Conservation (phyloP, 2,888 invertebrate species). For the Patella ulyssiponensis region DNA sequence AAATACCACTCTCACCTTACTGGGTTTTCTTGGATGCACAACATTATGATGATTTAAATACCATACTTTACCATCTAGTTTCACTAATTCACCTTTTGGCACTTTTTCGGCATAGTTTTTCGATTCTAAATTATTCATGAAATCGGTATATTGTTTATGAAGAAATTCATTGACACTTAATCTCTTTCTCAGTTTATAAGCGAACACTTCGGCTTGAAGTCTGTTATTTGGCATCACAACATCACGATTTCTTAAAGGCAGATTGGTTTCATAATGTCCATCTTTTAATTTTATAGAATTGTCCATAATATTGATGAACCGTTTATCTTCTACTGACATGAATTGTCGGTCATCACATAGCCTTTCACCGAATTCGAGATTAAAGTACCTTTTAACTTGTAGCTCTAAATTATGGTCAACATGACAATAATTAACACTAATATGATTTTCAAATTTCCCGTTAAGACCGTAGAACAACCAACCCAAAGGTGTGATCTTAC, state of each 20-base stretch:
- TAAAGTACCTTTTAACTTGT: conserved; percentile 80
- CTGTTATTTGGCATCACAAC: conserved; percentile 16
- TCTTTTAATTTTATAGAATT: neutral
- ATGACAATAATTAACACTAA: conserved; percentile 11
- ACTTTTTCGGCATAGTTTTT: conserved; percentile 25
- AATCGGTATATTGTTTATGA: conserved; percentile 17
- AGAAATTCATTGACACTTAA: conserved; percentile 19
- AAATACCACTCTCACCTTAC: conserved; percentile 35
- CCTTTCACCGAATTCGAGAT: conserved; percentile 20
- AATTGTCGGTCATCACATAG: conserved; percentile 84
- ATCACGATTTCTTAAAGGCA: conserved; percentile 23
- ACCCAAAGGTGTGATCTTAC: conserved; percentile 23
- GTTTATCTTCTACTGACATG: conserved; percentile 80
- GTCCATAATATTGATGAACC: conserved; percentile 16
- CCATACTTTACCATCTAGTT: conserved; percentile 6
- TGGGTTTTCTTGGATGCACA: conserved; percentile 12
- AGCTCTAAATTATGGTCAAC: conserved; percentile 85
- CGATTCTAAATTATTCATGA: conserved; percentile 24
- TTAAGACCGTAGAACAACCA: conserved; percentile 32
- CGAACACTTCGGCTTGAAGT: neutral
- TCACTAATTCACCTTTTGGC: neutral
- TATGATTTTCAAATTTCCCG: neutral
- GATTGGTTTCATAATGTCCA: conserved; percentile 23
- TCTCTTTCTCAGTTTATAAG: conserved; percentile 9
- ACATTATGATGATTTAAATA: conserved; percentile 26